Base-by-base conservation (phyloP, 2,888 invertebrate species). In the Disparrhopalites patrizii region DNA sequence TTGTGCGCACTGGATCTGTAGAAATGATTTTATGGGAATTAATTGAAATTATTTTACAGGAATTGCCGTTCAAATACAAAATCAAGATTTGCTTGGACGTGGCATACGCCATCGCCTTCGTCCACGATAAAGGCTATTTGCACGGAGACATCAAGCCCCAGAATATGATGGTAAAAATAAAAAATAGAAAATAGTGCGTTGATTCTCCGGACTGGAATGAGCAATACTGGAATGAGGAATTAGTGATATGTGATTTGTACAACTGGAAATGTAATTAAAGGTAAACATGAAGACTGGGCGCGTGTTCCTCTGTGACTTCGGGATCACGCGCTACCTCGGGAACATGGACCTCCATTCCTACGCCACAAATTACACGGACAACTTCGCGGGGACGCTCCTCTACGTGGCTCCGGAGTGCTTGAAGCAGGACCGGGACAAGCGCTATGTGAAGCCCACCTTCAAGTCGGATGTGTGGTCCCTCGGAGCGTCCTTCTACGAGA, bases 121-220 rank as follows among this genome's bases (percentile, higher is more conserved):
- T 62, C 15, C 62, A 62, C 38, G 62, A 50, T n/a, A 33, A 27
- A 8, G 62, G 62, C 13, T 62, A 54, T 33, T 38, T 62, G 36
- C 62, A 62, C 31, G 51, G 30, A 10, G 62, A 62, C 23, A 62
- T 62, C 38, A 62, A 62, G 38, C 62, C 62, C 27, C 25, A 62
- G 30, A 62, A 62, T 51, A 62, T 62, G 36, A 62, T 62, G 25
- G 62, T 62, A 38, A 54, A n/a, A n/a, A n/a, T n/a, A n/a, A n/a
- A n/a, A n/a, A n/a, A n/a, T n/a, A n/a, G n/a, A n/a, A n/a, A n/a
- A n/a, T n/a, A n/a, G n/a, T n/a, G n/a, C n/a, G n/a, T n/a, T n/a
- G n/a, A 2, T 55, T 3, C 36, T 20, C 7, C 20, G 5, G 43
- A 7, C 5, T 51, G 20, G 7, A 23, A 8, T n/a, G n/a, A 43